Evolutionary conservation across 2,888 invertebrate genomes (phyloP).

Genomic region (Ametastegia equiseti): DNA sequence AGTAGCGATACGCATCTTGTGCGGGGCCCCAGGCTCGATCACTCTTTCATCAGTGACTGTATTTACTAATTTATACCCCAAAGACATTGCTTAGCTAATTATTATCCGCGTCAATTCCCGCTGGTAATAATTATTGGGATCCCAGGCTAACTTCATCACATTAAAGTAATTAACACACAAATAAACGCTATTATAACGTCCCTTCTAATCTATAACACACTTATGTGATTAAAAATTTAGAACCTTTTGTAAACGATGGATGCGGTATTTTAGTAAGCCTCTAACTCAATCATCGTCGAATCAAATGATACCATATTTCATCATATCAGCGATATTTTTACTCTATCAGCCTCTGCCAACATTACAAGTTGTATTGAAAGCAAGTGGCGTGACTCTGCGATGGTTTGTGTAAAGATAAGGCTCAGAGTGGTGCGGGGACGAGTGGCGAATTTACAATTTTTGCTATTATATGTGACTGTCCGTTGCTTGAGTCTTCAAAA

Average conservation of each 20-base stretch:
- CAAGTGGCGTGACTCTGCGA: background rate
- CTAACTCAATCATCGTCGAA: background rate
- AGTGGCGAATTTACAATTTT: background rate
- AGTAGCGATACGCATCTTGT: background rate
- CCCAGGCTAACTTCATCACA: slow-evolving; percentile 3
- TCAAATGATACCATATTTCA: background rate
- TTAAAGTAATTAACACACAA: slow-evolving; percentile 1
- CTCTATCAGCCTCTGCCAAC: background rate
- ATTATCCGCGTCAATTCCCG: background rate
- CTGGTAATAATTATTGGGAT: background rate
- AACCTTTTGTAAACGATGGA: background rate
- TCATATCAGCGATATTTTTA: background rate
- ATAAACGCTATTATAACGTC: background rate
- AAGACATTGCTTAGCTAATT: background rate
- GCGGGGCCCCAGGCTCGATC: background rate
- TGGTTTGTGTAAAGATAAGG: background rate
- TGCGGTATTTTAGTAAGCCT: background rate
- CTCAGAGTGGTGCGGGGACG: background rate
- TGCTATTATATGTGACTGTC: background rate
- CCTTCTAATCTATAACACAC: background rate
- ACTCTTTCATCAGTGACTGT: background rate
- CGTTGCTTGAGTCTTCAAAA: background rate
- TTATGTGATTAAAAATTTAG: slow-evolving; percentile 4
- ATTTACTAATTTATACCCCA: background rate
- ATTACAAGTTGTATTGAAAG: background rate